Percentiles rank a stretch among this genome's conserved stretches.
Evolutionary conservation across 2,113 vertebrate species (phyloP).

Genomic region (Xyrauchen texanus): DNA sequence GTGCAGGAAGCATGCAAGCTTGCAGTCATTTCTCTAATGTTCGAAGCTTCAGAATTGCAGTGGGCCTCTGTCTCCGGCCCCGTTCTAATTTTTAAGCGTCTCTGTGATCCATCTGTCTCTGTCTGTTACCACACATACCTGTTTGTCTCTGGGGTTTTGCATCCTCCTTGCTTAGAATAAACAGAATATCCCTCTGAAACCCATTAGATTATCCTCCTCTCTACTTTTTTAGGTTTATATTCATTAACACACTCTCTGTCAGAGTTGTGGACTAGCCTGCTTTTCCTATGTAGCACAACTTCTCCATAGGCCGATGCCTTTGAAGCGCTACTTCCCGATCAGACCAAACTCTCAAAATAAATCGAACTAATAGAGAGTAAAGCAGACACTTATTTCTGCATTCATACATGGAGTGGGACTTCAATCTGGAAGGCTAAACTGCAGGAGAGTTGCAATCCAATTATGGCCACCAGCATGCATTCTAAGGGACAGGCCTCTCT

Average conservation of each 20-base stretch:
- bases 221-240: slow-evolving; percentile 59
- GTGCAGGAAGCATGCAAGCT: neutral
- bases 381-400: slow-evolving; percentile 39
- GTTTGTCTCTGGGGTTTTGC: slow-evolving; percentile 55
- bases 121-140: slow-evolving; percentile 57
- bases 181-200: slow-evolving; percentile 61
- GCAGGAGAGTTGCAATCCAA: slow-evolving; percentile 58
- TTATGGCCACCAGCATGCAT: slow-evolving; percentile 60
- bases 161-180: slow-evolving; percentile 52
- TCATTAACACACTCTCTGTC: slow-evolving; percentile 55
- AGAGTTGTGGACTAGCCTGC: slow-evolving; percentile 38
- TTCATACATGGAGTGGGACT: slow-evolving; percentile 28
- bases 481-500: slow-evolving; percentile 63
- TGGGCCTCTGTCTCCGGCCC: slow-evolving; percentile 34
- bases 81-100: slow-evolving; percentile 47
- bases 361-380: slow-evolving; percentile 42
- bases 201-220: slow-evolving; percentile 55
- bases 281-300: slow-evolving; percentile 37
- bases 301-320: slow-evolving; percentile 35
- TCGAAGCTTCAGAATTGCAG: slow-evolving; percentile 8
- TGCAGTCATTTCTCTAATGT: neutral
- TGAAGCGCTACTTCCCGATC: slow-evolving; percentile 32
- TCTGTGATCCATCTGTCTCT: slow-evolving; percentile 59
- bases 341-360: slow-evolving; percentile 38
- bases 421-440: slow-evolving; percentile 52